Base-by-base conservation (phyloP, 2,113 vertebrate genomes). In the Pachypanchax playfairii region DNA sequence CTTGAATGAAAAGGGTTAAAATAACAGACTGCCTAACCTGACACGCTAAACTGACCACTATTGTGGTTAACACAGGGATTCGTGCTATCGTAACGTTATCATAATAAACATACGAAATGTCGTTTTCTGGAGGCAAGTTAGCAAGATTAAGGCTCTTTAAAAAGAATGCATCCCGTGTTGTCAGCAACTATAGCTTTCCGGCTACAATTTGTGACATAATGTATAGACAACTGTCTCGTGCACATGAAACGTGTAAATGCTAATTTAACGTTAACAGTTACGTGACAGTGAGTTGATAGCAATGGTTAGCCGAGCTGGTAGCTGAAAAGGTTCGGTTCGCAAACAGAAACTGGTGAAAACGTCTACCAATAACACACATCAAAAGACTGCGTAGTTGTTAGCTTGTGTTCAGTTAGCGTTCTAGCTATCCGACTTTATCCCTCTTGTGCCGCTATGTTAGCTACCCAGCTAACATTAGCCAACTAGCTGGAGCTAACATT, bases 341-440 rank as follows among this genome's bases (percentile, higher is more conserved):
- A 17, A 39, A 61, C 21, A 22, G 63, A 17, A 70, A 75, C 35
- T 29, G 59, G 60, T 33, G 60, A 64, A 77, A 61, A 54, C 38
- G 44, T 61, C 22, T 17, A 63, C 29, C 53, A 55, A 25, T 42
- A 81, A 73, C 42, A 51, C 70, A 64, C 31, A 63, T 51, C 73
- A 72, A 81, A 75, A 72, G 86, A 89, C 80, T 88, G 87, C 86
- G 89, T 90, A 88, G 89, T 88, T 90, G 75, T 86, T 87, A 85
- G 86, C 86, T 51, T 65, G 36, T 64, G 64, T 68, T 70, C 50
- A 3, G 76, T 62, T 89, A 88, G 86, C 89, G 31, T 25, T 64
- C 5, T 4, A 52, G 86, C 85, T 85, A 86, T 80, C 73, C 70
- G 86, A 77, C 86, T 85, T 82, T 87, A 35, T 50, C 57, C 71